These are phyloP conservation scores for Parnassius glacialis DNA, from an alignment of 2,888 invertebrate species.

Conservation along the genomic window DNA sequence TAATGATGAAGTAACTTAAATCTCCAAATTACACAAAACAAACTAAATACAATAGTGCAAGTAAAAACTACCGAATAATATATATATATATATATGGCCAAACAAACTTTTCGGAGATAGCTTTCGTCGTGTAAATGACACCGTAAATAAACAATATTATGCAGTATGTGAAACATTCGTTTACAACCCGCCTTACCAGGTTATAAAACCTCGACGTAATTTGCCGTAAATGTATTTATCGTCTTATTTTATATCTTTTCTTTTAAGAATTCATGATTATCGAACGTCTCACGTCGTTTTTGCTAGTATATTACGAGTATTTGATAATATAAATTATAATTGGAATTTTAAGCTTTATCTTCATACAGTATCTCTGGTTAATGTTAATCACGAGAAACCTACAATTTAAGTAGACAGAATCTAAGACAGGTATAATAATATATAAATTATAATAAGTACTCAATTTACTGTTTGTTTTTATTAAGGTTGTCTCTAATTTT, in stretches of 20 bases:
- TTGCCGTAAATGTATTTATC: conserved; percentile 28
- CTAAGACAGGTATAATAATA: too few species aligned
- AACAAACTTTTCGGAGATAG: conserved; percentile 15
- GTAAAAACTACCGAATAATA: not conserved
- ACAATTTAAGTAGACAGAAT: too few species aligned
- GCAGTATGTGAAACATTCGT: conserved; percentile 21
- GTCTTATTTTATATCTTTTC: conserved; percentile 26
- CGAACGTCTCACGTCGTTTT: conserved; percentile 14
- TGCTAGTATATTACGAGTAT: conserved; percentile 9
- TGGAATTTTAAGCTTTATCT: too few species aligned
- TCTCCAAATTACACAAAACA: too few species aligned
- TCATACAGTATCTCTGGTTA: too few species aligned
- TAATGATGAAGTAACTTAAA: too few species aligned
- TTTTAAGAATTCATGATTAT: conserved; percentile 22
- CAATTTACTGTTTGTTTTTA: too few species aligned
- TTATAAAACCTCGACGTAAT: conserved; percentile 24
- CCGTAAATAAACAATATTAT: conserved; percentile 24
- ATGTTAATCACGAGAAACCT: too few species aligned
- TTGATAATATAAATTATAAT: not conserved
- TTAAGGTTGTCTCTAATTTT: too few species aligned
- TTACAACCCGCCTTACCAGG: conserved; percentile 10
- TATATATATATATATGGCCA: not conserved
- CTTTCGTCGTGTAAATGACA: conserved; percentile 14
- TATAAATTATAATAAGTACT: too few species aligned
- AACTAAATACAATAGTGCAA: too few species aligned